These are phyloP conservation scores for Nesometra sesokonis DNA, from an alignment of 35 echinoderm and acorn worm genomes.

Conservation along the genomic window DNA sequence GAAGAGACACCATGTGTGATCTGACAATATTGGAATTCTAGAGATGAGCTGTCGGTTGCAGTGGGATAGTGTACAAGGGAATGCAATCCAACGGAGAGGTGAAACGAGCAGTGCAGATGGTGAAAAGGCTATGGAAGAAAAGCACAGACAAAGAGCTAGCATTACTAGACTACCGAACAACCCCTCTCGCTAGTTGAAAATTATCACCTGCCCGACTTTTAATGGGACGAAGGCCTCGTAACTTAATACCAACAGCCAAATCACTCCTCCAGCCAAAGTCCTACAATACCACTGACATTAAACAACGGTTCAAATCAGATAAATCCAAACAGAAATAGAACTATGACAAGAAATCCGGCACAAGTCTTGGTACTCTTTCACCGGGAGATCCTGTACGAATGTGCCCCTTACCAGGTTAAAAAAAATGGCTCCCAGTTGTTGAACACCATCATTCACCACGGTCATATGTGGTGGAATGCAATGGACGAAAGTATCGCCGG, in stretches of 20 bases:
- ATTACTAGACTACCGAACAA: conserved; percentile 38
- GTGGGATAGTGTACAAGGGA: conserved; percentile 59
- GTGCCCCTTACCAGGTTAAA: conserved; percentile 27
- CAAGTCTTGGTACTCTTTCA: conserved; percentile 7
- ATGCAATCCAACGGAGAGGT: conserved; percentile 55
- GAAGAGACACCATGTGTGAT: conserved; percentile 37
- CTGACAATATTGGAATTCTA: conserved; percentile 39
- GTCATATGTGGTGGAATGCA: conserved; percentile 45
- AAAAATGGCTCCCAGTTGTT: conserved; percentile 38
- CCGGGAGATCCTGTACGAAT: conserved; percentile 47
- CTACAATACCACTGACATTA: neutral
- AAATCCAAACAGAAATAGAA: conserved; percentile 8
- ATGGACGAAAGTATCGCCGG: conserved; percentile 13
- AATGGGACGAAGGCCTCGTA: conserved; percentile 58
- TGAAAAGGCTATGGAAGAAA: conserved; percentile 41
- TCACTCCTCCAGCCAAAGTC: conserved; percentile 33
- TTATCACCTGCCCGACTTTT: conserved; percentile 52
- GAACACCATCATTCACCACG: conserved; percentile 29
- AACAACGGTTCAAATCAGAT: neutral
- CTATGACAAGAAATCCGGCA: conserved; percentile 21
- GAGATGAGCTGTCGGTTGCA: conserved; percentile 42
- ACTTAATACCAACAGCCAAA: conserved; percentile 23
- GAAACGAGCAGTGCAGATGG: conserved; percentile 44
- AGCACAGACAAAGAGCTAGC: conserved; percentile 34
- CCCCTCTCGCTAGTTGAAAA: conserved; percentile 35